phyloP scores from a whole-genome alignment of 2,797 vertebrate genomes.

The Forpus xanthops region DNA sequence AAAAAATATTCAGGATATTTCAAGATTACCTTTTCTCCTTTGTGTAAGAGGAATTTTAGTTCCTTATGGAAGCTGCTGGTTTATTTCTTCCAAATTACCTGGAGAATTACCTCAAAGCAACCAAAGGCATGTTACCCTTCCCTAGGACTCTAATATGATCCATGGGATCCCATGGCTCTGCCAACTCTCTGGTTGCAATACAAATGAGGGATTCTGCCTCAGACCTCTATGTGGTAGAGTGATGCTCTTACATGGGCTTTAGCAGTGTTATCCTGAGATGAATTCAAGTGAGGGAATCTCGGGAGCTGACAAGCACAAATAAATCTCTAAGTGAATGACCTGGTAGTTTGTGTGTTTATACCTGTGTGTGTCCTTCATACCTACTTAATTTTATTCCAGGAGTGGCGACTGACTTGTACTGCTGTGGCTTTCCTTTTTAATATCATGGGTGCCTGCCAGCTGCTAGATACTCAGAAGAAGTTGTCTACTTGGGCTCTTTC shows the following conservation, averaged over 20 bases:
- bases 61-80: neutral
- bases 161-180: neutral
- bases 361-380: conserved; percentile 44
- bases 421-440: conserved; percentile 57
- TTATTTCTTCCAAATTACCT: neutral
- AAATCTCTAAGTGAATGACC: conserved; percentile 41
- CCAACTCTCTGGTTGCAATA: neutral
- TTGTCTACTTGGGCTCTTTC: conserved; percentile 67
- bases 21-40: neutral
- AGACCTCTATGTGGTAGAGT: neutral
- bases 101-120: neutral
- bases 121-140: neutral
- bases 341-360: neutral
- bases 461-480: conserved; percentile 66
- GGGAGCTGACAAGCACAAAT: neutral
- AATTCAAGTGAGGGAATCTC: neutral
- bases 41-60: neutral
- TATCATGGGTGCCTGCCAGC: conserved; percentile 58
- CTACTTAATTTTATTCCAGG: conserved; percentile 66
- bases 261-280: neutral
- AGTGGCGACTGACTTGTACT: conserved; percentile 65
- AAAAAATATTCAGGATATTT: neutral
- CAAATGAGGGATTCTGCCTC: neutral
- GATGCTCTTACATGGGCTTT: conserved; percentile 25
- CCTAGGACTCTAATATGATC: neutral